A percentile compares a stretch with the other conserved stretches of the same genome.
Evolutionary conservation across 2,113 vertebrate species (phyloP).

Genomic region (Pachycephala philippinensis): DNA sequence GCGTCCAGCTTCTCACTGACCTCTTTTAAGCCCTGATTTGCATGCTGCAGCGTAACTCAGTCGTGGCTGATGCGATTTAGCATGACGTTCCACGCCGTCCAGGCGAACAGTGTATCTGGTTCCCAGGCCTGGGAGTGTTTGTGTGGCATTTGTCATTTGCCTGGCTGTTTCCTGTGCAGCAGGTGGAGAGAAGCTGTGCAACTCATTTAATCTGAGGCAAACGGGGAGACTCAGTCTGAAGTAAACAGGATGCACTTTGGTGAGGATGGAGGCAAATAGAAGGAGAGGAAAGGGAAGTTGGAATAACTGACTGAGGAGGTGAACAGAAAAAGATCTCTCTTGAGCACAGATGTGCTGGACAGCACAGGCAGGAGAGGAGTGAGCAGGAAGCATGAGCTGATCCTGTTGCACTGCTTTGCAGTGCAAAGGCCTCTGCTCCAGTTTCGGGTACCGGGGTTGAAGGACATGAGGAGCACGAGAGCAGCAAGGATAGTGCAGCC

Average conservation of each 20-base stretch:
- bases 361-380: background rate
- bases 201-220: conserved; percentile 13
- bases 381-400: background rate
- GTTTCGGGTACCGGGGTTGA: accelerated
- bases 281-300: background rate
- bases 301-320: background rate
- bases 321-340: background rate
- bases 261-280: background rate
- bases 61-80: background rate
- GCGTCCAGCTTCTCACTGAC: background rate
- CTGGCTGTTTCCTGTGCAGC: background rate
- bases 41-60: background rate
- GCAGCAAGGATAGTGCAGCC: background rate
- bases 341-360: background rate
- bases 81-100: background rate
- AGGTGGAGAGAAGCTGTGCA: background rate
- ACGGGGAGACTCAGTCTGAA: background rate
- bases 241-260: background rate
- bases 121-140: background rate
- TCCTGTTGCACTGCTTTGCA: background rate
- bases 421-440: background rate
- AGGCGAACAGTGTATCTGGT: background rate
- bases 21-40: conserved; percentile 10
- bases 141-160: background rate
- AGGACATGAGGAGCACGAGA: background rate